Base-by-base conservation (phyloP, 2,113 vertebrate species). In the Cryptotis parvus region DNA sequence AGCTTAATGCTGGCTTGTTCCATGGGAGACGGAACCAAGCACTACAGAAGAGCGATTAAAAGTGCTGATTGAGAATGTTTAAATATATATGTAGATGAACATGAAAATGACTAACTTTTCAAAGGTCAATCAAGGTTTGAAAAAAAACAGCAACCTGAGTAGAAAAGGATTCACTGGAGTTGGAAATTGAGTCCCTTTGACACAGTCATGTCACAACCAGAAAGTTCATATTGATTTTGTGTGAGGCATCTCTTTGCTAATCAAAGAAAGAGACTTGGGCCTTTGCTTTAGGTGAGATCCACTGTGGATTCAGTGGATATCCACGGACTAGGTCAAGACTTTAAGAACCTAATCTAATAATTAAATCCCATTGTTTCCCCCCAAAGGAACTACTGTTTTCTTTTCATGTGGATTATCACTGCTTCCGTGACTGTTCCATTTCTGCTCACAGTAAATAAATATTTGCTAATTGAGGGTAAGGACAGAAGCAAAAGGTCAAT, bases 381-480 rank as follows among this genome's bases (percentile, higher is more conserved):
- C 35, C 84, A 88, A 94, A 95, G 91, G 95, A 96, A 96, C 95
- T 94, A 76, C 93, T 96, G 80, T 95, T 96, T 96, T 95, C 92
- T 94, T 97, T 95, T 95, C 86, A 82, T 82, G 94, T 63, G 77
- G 74, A 95, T 95, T 95, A 97, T 94, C 86, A 93, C 73, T 92
- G 73, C 74, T 93, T 94, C 72, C 78, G 74, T 78, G 73, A 89
- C 89, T 93, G 31, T 78, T 94, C 84, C 20, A 33, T 94, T 93
- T 91, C 86, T 94, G 66, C 81, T 93, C 84, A 94, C 69, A 87
- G 84, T 94, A 95, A 93, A 96, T 95, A 96, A 97, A 96, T 97
- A 95, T 96, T 96, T 96, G 92, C 93, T 79, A 96, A 96, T 96
- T 95, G 96, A 96, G 89, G 43, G 45, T 89, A 91, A 97, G 72